Evolutionary conservation across 2,888 invertebrate genomes (phyloP).

Genomic region (Parelbella ahira): DNA sequence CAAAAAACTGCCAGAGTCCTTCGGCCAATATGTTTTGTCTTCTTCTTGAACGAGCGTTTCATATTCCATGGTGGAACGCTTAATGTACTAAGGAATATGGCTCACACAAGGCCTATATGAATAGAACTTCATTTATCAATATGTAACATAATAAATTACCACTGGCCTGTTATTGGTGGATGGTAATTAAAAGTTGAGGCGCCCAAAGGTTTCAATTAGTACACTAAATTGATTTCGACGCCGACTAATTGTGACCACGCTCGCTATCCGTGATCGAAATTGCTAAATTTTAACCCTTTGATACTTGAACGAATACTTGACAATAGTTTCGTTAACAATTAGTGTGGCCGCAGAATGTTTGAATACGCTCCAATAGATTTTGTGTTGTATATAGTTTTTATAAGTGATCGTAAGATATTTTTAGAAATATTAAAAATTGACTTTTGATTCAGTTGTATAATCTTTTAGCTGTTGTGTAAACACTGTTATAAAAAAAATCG

Average conservation of each 20-base stretch:
- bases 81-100: no score
- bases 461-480: no score
- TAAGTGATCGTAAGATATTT: no score
- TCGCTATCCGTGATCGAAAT: slow-evolving; percentile 17
- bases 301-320: slow-evolving; percentile 9
- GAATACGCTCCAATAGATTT: slow-evolving; percentile 1
- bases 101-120: no score
- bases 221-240: slow-evolving; percentile 16
- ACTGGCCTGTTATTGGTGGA: not conserved
- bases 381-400: no score
- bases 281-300: slow-evolving; percentile 15
- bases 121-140: slow-evolving; percentile 3
- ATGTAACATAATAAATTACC: slow-evolving; percentile 6
- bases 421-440: no score
- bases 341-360: slow-evolving; percentile 2
- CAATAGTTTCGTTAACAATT: slow-evolving; percentile 21
- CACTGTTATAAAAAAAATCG: no score
- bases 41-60: no score
- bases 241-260: slow-evolving; percentile 16
- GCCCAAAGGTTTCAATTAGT: slow-evolving; percentile 16
- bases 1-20: no score
- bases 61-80: no score
- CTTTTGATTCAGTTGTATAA: no score
- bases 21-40: no score
- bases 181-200: slow-evolving; percentile 14